Conservation (phyloP, 2,113 vertebrate genomes). For the Crotalus tigris region DNA sequence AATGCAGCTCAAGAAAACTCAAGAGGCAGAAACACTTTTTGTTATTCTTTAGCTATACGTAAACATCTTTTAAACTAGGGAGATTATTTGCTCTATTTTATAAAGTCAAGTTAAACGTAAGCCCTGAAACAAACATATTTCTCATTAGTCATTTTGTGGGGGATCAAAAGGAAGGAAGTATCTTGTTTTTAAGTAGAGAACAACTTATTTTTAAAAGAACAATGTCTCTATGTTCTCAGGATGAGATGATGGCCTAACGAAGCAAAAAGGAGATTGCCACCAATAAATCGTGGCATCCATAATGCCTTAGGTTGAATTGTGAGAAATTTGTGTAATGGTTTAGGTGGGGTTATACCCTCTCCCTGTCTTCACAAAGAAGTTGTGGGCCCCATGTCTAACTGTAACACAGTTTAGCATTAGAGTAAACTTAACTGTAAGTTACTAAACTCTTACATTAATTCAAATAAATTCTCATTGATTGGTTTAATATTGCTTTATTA, state of each 20-base stretch:
- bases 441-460: background rate
- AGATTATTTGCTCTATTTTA: slow-evolving; percentile 21
- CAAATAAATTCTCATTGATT: background rate
- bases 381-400: background rate
- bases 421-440: background rate
- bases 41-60: slow-evolving; percentile 23
- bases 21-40: slow-evolving; percentile 13
- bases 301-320: slow-evolving; percentile 9
- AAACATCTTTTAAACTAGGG: slow-evolving; percentile 16
- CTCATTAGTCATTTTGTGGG: slow-evolving; percentile 26
- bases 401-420: background rate
- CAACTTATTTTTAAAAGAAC: slow-evolving; percentile 38
- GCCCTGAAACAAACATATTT: slow-evolving; percentile 10
- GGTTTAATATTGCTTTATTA: background rate
- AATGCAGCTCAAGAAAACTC: slow-evolving; percentile 31
- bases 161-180: slow-evolving; percentile 23
- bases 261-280: background rate
- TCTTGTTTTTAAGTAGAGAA: slow-evolving; percentile 36
- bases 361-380: background rate
- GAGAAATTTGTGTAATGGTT: slow-evolving; percentile 16
- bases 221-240: slow-evolving; percentile 8
- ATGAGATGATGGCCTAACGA: slow-evolving; percentile 21
- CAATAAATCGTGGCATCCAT: background rate
- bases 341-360: background rate
- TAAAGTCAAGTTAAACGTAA: slow-evolving; percentile 27